A percentile compares a stretch with the other conserved stretches of the same genome.
phyloP scores from a whole-genome alignment of 2,888 invertebrate genomes.

The Cataglyphis livida region DNA sequence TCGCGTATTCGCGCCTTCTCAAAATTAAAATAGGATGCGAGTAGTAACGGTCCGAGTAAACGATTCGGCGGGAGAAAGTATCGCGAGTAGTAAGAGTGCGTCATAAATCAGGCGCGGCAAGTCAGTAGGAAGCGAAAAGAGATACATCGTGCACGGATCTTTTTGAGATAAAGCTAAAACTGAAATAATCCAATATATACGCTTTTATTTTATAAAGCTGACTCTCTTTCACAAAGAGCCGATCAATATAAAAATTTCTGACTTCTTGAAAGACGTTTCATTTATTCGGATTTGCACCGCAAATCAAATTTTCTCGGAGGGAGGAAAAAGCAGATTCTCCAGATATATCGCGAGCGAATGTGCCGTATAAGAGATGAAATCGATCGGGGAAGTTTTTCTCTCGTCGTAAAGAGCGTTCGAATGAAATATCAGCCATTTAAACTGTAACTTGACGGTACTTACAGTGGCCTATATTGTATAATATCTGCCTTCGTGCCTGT shows the following conservation, averaged over 20 bases:
- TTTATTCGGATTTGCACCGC: conserved; percentile 8
- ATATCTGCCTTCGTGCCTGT: conserved; percentile 92
- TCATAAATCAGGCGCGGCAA: neutral
- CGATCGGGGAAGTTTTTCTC: conserved; percentile 62
- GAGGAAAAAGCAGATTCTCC: conserved; percentile 1
- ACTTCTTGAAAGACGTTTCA: neutral
- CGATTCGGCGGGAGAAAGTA: neutral
- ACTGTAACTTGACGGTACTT: conserved; percentile 86
- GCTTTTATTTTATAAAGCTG: neutral
- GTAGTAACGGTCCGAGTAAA: neutral
- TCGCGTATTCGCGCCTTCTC: conserved; percentile 4
- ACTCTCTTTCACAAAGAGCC: neutral
- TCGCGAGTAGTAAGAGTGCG: conserved; percentile 7
- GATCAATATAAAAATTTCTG: conserved; percentile 25
- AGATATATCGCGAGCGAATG: conserved; percentile 40
- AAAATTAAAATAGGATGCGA: neutral
- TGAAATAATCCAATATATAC: conserved; percentile 7
- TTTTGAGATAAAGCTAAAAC: conserved; percentile 9
- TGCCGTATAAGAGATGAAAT: conserved; percentile 50
- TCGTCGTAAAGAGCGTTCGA: conserved; percentile 59
- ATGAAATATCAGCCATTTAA: conserved; percentile 73
- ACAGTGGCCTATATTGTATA: conserved; percentile 93
- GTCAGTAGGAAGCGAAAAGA: neutral
- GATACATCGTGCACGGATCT: neutral
- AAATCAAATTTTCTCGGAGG: conserved; percentile 20